phyloP scores from a whole-genome alignment of 2,888 invertebrate genomes.

The Pegoplata infirma region DNA sequence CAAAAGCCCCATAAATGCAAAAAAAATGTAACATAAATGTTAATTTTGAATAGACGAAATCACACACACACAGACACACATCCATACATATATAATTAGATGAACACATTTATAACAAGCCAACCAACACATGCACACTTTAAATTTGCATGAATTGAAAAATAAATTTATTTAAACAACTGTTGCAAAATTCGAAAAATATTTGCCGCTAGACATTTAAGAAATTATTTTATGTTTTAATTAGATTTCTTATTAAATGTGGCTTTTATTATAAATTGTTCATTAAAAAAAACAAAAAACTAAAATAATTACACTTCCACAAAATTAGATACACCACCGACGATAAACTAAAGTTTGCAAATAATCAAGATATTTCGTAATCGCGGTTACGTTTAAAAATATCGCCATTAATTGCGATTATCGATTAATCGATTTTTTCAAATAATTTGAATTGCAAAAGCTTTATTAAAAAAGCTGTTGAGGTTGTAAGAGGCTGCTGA shows the following conservation, averaged over 20 bases:
- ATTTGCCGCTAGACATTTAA: conserved; percentile 50
- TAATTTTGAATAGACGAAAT: conserved; percentile 35
- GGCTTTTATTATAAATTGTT: conserved; percentile 53
- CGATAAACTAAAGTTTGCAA: no score
- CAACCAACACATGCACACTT: neutral
- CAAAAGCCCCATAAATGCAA: conserved; percentile 33
- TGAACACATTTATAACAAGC: neutral
- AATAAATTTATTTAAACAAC: conserved; percentile 39
- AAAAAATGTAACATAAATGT: conserved; percentile 30
- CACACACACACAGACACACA: neutral
- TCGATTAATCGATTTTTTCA: no score
- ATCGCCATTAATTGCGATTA: no score
- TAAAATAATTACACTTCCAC: no score
- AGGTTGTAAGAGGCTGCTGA: no score
- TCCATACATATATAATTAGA: no score
- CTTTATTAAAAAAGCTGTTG: no score
- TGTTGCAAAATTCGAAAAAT: conserved; percentile 34
- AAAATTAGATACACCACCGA: no score
- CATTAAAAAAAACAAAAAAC: conserved; percentile 30
- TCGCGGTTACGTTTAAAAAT: no score
- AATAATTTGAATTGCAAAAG: no score
- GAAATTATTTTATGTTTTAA: conserved; percentile 49
- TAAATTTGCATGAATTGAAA: conserved; percentile 9
- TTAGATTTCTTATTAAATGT: conserved; percentile 58
- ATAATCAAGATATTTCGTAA: no score